Evolutionary conservation across 2,888 invertebrate species (phyloP).

Genomic region (Steromphala cineraria): DNA sequence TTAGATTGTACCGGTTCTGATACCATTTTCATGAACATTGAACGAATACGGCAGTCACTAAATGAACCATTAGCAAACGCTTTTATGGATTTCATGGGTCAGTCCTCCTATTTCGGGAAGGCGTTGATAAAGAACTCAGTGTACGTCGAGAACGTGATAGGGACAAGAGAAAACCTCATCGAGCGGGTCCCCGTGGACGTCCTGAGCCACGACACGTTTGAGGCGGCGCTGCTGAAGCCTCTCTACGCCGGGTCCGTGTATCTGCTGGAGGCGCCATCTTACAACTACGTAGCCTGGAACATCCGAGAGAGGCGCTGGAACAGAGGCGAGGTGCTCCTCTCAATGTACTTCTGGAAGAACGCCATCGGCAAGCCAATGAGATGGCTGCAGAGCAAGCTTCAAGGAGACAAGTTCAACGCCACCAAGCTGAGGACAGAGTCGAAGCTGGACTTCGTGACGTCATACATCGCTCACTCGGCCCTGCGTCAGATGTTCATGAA

Average conservation of each 20-base stretch:
- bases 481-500: conserved; percentile 69
- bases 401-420: conserved; percentile 57
- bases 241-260: conserved; percentile 59
- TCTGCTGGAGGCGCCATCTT: conserved; percentile 62
- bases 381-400: conserved; percentile 56
- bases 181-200: conserved; percentile 68
- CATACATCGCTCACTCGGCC: conserved; percentile 66
- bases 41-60: conserved; percentile 56
- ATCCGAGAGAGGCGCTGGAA: conserved; percentile 68
- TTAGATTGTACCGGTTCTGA: conserved; percentile 53
- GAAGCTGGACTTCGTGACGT: conserved; percentile 61
- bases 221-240: conserved; percentile 62
- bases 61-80: conserved; percentile 67
- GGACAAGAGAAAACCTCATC: conserved; percentile 53
- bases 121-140: conserved; percentile 63
- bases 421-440: conserved; percentile 63
- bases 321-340: conserved; percentile 61
- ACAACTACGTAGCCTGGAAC: conserved; percentile 68
- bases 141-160: conserved; percentile 67
- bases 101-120: conserved; percentile 68
- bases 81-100: conserved; percentile 58
- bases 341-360: conserved; percentile 67
- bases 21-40: conserved; percentile 68
- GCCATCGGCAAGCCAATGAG: conserved; percentile 59
- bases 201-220: conserved; percentile 69